These are phyloP conservation scores for Diarsia brunnea DNA, from an alignment of 2,888 invertebrate genomes.

Conservation along the genomic window DNA sequence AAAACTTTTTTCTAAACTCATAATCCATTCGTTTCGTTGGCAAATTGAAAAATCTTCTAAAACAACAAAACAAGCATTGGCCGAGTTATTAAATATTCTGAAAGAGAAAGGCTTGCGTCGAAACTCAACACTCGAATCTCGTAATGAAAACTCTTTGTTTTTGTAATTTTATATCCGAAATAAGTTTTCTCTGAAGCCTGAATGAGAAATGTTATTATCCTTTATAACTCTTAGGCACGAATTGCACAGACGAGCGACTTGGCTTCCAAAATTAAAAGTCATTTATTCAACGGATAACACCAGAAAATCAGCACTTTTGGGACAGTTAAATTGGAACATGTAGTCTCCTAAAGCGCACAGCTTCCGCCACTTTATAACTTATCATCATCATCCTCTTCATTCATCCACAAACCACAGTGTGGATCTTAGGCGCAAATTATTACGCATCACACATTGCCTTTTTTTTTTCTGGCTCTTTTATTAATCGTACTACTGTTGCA, in stretches of 20 bases:
- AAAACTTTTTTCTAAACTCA: constrained; percentile 2
- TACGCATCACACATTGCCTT: too few relatives aligned
- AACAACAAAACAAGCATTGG: constrained; percentile 13
- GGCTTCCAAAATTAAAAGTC: not conserved
- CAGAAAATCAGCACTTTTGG: too few relatives aligned
- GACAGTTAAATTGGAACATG: too few relatives aligned
- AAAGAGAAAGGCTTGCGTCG: constrained; percentile 41
- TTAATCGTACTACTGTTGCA: too few relatives aligned
- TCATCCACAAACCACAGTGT: too few relatives aligned
- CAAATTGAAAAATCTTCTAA: constrained; percentile 19
- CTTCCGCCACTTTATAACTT: too few relatives aligned
- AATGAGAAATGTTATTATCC: constrained; percentile 48
- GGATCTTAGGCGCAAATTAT: not conserved
- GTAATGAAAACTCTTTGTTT: constrained; percentile 59
- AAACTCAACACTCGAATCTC: constrained; percentile 49
- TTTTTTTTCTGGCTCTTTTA: too few relatives aligned
- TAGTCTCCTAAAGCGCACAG: too few relatives aligned
- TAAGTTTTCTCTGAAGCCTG: constrained; percentile 50
- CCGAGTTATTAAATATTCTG: constrained; percentile 35
- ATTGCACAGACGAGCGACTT: not conserved
- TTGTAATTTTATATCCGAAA: constrained; percentile 60
- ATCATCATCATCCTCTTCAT: too few relatives aligned
- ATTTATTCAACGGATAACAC: not conserved
- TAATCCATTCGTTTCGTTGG: not conserved
- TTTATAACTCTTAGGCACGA: constrained; percentile 24